Evolutionary conservation across 2,797 vertebrate genomes (phyloP).

Genomic region (Rhinogobio ventralis): DNA sequence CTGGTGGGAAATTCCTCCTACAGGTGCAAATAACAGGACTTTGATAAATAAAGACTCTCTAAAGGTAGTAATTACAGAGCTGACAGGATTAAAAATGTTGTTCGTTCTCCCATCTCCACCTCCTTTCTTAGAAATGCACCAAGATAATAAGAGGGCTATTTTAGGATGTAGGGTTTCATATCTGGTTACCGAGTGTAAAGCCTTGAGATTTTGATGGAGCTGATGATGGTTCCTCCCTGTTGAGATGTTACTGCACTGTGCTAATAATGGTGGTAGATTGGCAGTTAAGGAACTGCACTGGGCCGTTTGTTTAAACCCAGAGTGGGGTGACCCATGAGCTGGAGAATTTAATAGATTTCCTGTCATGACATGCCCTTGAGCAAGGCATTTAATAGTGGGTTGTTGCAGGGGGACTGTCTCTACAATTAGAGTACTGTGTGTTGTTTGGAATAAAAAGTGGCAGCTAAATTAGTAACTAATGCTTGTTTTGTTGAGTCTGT

Average conservation of each 20-base stretch:
- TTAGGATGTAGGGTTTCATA: conserved; percentile 42
- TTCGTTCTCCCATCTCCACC: conserved; percentile 55
- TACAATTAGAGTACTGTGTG: conserved; percentile 4
- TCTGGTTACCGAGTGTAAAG: conserved; percentile 34
- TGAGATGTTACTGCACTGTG: conserved; percentile 7
- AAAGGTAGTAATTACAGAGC: conserved; percentile 72
- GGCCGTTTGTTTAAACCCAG: conserved; percentile 10
- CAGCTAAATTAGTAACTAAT: not conserved
- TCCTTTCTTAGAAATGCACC: conserved; percentile 30
- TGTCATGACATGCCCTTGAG: conserved; percentile 28
- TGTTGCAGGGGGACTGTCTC: conserved; percentile 3
- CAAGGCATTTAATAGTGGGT: conserved; percentile 20
- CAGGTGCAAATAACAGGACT: conserved; percentile 65
- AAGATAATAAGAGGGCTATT: conserved; percentile 63
- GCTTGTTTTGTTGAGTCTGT: not conserved
- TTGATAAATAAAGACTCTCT: conserved; percentile 62
- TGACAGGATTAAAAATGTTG: conserved; percentile 66
- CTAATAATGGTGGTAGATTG: conserved; percentile 12
- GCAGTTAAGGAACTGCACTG: not conserved
- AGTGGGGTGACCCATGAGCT: conserved; percentile 1
- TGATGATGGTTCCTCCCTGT: conserved; percentile 22
- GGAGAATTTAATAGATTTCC: conserved; percentile 20
- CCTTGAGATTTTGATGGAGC: not conserved
- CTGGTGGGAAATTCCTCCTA: conserved; percentile 67
- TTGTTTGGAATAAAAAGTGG: conserved; percentile 21